Base-by-base conservation (phyloP, 2,113 vertebrate species). In the Arvicanthis niloticus region DNA sequence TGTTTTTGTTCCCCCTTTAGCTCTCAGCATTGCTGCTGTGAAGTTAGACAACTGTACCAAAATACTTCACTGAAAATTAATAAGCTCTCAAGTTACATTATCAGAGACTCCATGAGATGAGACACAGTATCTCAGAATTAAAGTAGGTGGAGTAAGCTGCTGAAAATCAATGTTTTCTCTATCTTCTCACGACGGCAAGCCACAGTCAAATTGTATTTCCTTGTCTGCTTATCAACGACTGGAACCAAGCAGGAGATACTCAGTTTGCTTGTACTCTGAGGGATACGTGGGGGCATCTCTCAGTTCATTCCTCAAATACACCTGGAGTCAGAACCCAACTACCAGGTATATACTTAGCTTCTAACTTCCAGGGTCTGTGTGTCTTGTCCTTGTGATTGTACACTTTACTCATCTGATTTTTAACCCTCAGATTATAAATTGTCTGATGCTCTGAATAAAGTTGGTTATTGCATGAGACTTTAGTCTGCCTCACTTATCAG, bases 41-140 rank as follows among this genome's bases (percentile, higher is more conserved):
- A 95, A 89, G 70, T 34, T 93, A n/a, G 91, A 89, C 78, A 96
- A 94, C 24, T 22, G 4, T 82, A 94, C 87, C 37, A 82, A 96
- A 97, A 95, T 92, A 97, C 80, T 96, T 84, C 89, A 86, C 42
- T 91, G 58, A 68, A 89, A 97, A 97, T 97, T 96, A 96, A 94
- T 93, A 91, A 95, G 26, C 62, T 91, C 62, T 96, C 91, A 95
- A 80, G 62, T 94, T 78, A 96, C 84, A 96, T 95, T 95, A 95
- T 93, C 78, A 94, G 91, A 88, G 42, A 12, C 53, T 60, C 48
- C 0, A 1, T 67, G 78, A 95, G 81, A 51, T 60, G 73, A 96
- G 73, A 88, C 22, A 89, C n/a, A 29, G 26, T 89, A 92, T 65
- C 67, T 42, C 73, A 88, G 90, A 86, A 93, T 51, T 94, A 80